Conservation (phyloP, 2,113 vertebrate species). For the Lepus europaeus region DNA sequence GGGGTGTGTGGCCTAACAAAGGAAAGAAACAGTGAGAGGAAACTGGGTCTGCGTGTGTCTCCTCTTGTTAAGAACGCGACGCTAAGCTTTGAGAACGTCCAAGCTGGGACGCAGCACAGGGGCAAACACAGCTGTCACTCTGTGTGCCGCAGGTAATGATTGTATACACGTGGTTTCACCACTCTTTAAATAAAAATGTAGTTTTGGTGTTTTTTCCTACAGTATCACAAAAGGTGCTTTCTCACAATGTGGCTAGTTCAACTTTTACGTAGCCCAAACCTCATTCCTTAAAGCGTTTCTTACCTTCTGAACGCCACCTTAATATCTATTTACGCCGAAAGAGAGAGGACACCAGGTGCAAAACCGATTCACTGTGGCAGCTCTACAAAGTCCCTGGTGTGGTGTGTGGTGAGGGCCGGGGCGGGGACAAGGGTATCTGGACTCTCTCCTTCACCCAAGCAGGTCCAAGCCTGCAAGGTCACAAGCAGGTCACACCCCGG, state of each 20-base stretch:
- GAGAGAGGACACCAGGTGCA: not conserved
- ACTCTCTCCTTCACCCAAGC: not conserved
- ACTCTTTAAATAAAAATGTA: not conserved
- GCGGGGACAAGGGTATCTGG: not conserved
- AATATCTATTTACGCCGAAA: not conserved
- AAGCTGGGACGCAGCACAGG: not conserved
- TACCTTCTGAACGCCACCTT: slow-evolving; percentile 24
- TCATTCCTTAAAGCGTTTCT: not conserved
- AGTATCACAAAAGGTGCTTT: slow-evolving; percentile 7
- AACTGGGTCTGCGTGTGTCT: too few species aligned
- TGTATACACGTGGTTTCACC: not conserved
- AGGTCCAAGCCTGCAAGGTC: not conserved
- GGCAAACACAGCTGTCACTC: not conserved
- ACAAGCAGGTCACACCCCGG: too few species aligned
- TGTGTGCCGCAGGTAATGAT: not conserved
- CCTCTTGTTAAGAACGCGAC: too few species aligned
- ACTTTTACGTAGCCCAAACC: not conserved
- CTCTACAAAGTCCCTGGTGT: slow-evolving; percentile 38
- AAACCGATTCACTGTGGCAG: not conserved
- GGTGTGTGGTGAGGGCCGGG: not conserved
- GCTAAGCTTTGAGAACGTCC: not conserved
- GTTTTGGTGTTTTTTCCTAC: not conserved
- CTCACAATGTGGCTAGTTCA: not conserved
- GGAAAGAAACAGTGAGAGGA: too few species aligned
- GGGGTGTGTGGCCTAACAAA: too few species aligned